Base-by-base conservation (phyloP, 2,797 vertebrate genomes). In the Cephalopachus bancanus region DNA sequence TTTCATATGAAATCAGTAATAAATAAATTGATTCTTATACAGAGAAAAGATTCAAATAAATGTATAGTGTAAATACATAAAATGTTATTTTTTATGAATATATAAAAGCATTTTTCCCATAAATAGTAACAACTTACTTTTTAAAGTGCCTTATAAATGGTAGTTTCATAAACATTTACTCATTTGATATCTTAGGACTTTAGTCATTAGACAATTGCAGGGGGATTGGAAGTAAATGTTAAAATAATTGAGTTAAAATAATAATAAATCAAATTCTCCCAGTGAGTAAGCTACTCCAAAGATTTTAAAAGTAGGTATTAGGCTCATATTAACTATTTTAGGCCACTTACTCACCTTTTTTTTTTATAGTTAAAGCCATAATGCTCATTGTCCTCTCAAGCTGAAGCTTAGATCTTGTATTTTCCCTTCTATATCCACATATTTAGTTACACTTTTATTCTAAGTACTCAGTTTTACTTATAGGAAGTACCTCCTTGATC, bases 21-120 rank as follows among this genome's bases (percentile, higher is more conserved):
- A 92, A 86, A 72, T 75, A 7, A 92, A 93, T 88, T 90, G 22
- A 96, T 81, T 95, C 30, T 89, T 20, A 85, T 19, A 44, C 28
- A 76, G 92, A 33, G 26, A 86, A 79, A 86, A 62, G 44, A 84
- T 53, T 72, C 44, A 69, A 72, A 81, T 78, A 89, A 87, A 94
- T 69, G 51, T 22, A 87, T 51, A 75, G 5, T 33, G 57, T 44
- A 44, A 44, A 44, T 44, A 44, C 44, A 44, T 5, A 44, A 44
- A 44, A 44, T 44, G 44, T 44, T 44, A 44, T 44, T 44, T 44
- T 44, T 44, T 44, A 44, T 44, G 44, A 44, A 44, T 44, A 44
- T 49, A 12, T 53, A 59, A 72, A 92, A 11, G 17, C 24, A 84
- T 10, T 92, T 64, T 72, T 59, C 8, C 24, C 20, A 8, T 30